Percentiles rank a stretch among this genome's conserved stretches.
Conservation (phyloP, 2,797 vertebrate genomes). For the Rhincodon typus region DNA sequence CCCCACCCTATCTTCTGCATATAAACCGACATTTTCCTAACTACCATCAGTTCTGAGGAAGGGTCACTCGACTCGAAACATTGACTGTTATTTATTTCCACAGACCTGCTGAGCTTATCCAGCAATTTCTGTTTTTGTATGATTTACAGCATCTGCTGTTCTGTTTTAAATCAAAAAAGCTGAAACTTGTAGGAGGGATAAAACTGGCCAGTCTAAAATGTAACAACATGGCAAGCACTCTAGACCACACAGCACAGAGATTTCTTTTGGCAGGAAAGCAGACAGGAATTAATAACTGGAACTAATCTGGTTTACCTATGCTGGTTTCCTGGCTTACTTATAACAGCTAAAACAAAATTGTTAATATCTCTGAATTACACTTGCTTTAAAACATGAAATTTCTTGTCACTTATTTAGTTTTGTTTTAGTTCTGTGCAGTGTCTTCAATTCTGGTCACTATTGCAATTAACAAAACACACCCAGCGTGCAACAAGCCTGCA, state of each 20-base stretch:
- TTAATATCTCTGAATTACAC: not conserved
- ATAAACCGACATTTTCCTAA: no score
- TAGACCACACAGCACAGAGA: not conserved
- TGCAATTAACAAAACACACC: not conserved
- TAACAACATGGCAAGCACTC: not conserved
- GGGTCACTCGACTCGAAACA: no score
- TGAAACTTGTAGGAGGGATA: not conserved
- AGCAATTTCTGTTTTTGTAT: no score
- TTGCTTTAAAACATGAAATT: not conserved
- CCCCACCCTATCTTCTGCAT: no score
- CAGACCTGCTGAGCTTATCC: no score
- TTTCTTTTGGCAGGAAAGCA: not conserved
- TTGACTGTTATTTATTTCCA: no score
- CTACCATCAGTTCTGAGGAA: no score
- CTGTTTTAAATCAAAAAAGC: not conserved
- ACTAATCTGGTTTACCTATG: not conserved
- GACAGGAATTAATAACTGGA: not conserved
- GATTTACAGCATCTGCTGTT: no score
- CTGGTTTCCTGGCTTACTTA: not conserved
- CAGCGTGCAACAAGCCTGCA: no score
- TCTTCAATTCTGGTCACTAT: not conserved
- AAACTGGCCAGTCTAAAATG: not conserved
- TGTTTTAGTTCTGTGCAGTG: not conserved
- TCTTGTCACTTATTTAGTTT: not conserved
- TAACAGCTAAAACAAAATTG: not conserved